A percentile compares a stretch with the other conserved stretches of the same genome.
Conservation (phyloP, 1,140 invertebrate species). For the Drosophila setifemur region DNA sequence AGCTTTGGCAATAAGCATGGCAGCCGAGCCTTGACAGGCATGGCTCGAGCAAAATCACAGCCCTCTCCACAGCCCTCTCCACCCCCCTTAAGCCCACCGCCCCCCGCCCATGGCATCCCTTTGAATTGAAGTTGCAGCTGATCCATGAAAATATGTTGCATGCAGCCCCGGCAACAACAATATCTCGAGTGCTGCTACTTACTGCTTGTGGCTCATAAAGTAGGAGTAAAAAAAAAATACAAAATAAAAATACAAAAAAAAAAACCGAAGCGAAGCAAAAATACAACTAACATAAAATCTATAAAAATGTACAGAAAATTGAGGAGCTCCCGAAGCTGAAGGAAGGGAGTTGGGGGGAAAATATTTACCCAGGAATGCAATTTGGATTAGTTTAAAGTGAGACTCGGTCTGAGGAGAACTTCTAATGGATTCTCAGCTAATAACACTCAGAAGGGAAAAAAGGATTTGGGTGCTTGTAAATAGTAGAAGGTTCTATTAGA, state of each 20-base stretch:
- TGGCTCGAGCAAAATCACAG: constrained; percentile 62
- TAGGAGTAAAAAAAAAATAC: too few species aligned
- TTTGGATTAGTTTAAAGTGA: constrained; percentile 35
- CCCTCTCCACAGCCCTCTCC: constrained; percentile 20
- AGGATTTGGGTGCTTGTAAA: too few species aligned
- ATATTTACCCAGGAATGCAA: constrained; percentile 41
- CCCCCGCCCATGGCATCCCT: constrained; percentile 30
- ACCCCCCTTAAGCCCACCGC: not conserved
- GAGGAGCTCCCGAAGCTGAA: constrained; percentile 16
- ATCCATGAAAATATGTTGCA: constrained; percentile 80
- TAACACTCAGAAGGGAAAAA: too few species aligned
- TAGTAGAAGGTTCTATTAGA: too few species aligned
- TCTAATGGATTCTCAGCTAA: too few species aligned
- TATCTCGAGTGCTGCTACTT: constrained; percentile 63
- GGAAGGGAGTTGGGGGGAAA: not conserved
- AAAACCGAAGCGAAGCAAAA: constrained; percentile 20
- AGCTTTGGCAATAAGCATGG: constrained; percentile 67
- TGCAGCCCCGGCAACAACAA: constrained; percentile 41
- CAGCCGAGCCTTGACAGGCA: constrained; percentile 36
- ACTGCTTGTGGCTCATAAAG: constrained; percentile 59
- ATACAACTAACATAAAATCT: constrained; percentile 47
- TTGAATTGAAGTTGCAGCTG: constrained; percentile 76
- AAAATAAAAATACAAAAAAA: constrained; percentile 9
- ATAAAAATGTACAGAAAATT: constrained; percentile 48
- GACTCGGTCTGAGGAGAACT: not conserved